These are phyloP conservation scores for Allobates femoralis DNA, from an alignment of 2,797 vertebrate species.

Conservation along the genomic window DNA sequence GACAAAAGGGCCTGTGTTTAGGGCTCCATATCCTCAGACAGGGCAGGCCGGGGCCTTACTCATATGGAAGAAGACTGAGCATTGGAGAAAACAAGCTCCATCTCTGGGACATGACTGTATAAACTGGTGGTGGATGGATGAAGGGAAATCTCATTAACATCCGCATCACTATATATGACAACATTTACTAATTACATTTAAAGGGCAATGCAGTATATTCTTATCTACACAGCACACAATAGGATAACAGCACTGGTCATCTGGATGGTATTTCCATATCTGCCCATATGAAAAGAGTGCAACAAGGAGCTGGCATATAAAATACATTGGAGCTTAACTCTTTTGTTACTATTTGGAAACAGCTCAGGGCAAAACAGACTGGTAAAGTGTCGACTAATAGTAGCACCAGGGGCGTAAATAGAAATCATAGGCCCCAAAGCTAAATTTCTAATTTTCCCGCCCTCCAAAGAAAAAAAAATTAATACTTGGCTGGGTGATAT, in stretches of 20 bases:
- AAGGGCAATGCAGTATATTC: slow-evolving; percentile 3
- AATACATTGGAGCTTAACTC: not conserved
- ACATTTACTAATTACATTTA: slow-evolving; percentile 27
- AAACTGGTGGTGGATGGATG: not conserved
- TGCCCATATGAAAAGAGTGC: not conserved
- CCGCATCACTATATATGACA: slow-evolving; percentile 13
- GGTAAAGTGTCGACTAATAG: not conserved
- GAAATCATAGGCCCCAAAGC: too few relatives aligned
- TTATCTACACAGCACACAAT: not conserved
- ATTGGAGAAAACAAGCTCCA: not conserved
- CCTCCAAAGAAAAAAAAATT: too few relatives aligned
- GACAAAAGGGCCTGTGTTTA: not conserved
- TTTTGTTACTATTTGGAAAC: not conserved
- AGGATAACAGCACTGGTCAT: not conserved
- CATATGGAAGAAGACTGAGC: not conserved
- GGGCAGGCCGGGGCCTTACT: not conserved
- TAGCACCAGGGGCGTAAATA: too few relatives aligned
- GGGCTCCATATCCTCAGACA: not conserved
- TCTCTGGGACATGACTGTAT: not conserved
- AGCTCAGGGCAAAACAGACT: not conserved
- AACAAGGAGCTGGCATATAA: not conserved
- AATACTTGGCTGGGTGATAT: too few relatives aligned
- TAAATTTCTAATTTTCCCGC: too few relatives aligned
- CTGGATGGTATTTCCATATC: not conserved
- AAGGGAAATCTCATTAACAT: slow-evolving; percentile 30